Evolutionary conservation across 2,888 invertebrate species (phyloP).

Genomic region (Acanthosepion pharaonis): DNA sequence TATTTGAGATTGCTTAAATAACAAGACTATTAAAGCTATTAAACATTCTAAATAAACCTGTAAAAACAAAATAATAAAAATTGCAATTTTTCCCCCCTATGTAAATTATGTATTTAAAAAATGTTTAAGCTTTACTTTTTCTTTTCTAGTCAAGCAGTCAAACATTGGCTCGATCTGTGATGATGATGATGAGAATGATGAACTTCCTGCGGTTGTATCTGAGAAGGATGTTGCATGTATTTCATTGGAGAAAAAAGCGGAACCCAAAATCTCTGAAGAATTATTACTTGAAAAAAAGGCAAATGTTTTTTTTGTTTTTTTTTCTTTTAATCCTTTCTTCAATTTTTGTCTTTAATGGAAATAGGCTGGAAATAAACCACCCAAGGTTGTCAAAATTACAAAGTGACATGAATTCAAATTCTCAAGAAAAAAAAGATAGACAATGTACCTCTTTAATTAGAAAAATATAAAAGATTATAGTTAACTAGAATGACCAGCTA

Average conservation of each 20-base stretch:
- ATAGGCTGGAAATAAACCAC: too few species aligned
- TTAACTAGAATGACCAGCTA: neutral
- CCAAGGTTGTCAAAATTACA: too few species aligned
- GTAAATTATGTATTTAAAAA: neutral
- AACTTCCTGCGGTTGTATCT: slow-evolving; percentile 48
- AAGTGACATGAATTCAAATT: too few species aligned
- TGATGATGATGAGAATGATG: slow-evolving; percentile 67
- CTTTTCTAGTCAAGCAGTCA: slow-evolving; percentile 57
- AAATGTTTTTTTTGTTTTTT: neutral
- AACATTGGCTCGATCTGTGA: slow-evolving; percentile 66
- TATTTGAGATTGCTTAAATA: too few species aligned
- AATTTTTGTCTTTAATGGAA: neutral
- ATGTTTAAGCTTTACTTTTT: slow-evolving; percentile 17
- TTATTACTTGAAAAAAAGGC: neutral
- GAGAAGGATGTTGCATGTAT: neutral
- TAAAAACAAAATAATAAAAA: too few species aligned
- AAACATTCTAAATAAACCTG: too few species aligned
- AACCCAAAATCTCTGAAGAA: neutral
- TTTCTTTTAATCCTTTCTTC: neutral
- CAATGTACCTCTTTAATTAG: too few species aligned
- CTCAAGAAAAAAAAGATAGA: too few species aligned
- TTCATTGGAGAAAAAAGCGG: neutral
- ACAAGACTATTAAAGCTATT: too few species aligned
- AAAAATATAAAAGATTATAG: too few species aligned
- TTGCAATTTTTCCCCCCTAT: too few species aligned